Evolutionary conservation across 1,140 invertebrate genomes (phyloP).

Genomic region (Lithobius niger): DNA sequence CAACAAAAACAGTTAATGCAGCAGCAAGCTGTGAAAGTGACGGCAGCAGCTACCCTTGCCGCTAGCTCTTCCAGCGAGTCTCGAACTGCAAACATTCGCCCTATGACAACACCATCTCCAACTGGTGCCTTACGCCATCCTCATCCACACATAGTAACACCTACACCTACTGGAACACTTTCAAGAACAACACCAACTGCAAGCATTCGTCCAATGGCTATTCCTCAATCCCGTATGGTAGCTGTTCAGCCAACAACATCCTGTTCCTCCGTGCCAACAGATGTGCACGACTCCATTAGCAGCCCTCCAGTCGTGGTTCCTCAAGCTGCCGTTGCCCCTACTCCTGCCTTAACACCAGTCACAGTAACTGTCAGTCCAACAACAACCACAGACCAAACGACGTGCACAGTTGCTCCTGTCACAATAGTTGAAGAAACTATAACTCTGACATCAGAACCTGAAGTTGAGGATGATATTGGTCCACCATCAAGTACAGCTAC

Average conservation of each 20-base stretch:
- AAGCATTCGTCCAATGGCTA: constrained; percentile 79
- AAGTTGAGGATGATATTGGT: no score
- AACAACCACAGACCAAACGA: not conserved
- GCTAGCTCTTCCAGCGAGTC: constrained; percentile 14
- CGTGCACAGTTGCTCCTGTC: not conserved
- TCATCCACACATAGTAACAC: constrained; percentile 28
- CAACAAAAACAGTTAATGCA: constrained; percentile 17
- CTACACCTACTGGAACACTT: constrained; percentile 24
- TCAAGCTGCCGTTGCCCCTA: constrained; percentile 24
- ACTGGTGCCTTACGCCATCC: constrained; percentile 19
- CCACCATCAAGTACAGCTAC: no score
- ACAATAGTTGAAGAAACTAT: not conserved
- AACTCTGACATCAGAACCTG: no score
- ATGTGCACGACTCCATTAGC: constrained; percentile 20
- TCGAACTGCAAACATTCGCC: constrained; percentile 83
- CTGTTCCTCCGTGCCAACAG: constrained; percentile 18
- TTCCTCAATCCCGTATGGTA: constrained; percentile 41
- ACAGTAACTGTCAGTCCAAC: constrained; percentile 17
- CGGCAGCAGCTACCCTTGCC: not conserved
- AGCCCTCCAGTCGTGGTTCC: no score
- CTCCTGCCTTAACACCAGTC: constrained; percentile 18
- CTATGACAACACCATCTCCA: constrained; percentile 59
- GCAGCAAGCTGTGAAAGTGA: not conserved
- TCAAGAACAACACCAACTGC: constrained; percentile 60
- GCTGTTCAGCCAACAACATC: constrained; percentile 11